Conservation (phyloP, 92 coral and sea anemone species). For the Bergia puertoricense region DNA sequence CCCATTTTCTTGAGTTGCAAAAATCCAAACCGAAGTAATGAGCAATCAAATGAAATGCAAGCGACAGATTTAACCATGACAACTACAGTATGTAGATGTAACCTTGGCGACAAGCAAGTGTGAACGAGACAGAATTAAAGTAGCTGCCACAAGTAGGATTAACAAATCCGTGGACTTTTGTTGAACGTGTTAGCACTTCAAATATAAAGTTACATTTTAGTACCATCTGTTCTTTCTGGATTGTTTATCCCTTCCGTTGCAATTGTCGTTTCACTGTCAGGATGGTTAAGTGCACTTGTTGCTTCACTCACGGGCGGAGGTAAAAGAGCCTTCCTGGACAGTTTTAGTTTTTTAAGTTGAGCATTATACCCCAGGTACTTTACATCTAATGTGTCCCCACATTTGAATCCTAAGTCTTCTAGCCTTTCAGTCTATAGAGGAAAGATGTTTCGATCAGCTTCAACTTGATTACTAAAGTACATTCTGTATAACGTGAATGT, state of each 20-base stretch:
- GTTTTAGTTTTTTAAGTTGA: constrained; percentile 59
- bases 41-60: background rate
- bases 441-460: background rate
- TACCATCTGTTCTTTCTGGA: constrained; percentile 24
- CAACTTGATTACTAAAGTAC: background rate
- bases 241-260: background rate
- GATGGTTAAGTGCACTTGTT: background rate
- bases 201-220: background rate
- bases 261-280: background rate
- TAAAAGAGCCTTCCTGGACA: constrained; percentile 83
- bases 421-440: constrained; percentile 54
- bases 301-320: constrained; percentile 49
- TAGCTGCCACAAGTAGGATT: background rate
- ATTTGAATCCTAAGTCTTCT: constrained; percentile 63
- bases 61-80: background rate
- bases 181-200: background rate
- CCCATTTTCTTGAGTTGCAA: too few relatives aligned
- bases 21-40: background rate
- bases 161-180: background rate
- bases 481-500: too few relatives aligned
- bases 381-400: constrained; percentile 73
- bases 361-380: constrained; percentile 83
- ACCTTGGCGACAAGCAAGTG: background rate
- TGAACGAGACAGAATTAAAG: background rate
- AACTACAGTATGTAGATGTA: background rate